Base-by-base conservation (phyloP, 2,888 invertebrate species). In the Andrena camellia region DNA sequence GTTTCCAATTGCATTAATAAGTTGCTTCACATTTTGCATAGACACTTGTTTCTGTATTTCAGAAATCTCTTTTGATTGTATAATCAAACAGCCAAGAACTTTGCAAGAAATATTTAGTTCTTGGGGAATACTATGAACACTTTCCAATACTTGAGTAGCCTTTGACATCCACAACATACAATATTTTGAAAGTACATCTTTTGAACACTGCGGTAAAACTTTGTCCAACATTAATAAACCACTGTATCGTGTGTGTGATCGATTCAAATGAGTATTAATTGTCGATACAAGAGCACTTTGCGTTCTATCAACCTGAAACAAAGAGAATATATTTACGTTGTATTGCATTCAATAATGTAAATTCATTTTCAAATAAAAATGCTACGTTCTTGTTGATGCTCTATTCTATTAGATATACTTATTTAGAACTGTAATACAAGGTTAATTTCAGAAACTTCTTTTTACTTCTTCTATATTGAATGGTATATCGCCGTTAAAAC, bases 21-120 rank as follows among this genome's bases (percentile, higher is more conserved):
- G 69, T 17, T 92, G 92, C 68, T 94, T 94, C 0, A 93, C 86
- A 66, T 86, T 88, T 76, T 93, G 92, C 88, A 90, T 90, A 0
- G 93, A 93, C 50, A 94, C 77, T 57, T 90, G 90, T 79, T 94
- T 94, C 2, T 92, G 92, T 33, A 93, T 62, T 62, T 94, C 94
- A 0, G 91, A 83, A 31, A 93, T 83, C 17, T 90, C 86, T 73
- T 92, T 93, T 17, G 90, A 90, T 5, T 57, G 64, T 26, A 83
- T 78, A 17, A 93, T 72, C 60, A 94, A 70, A 26, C 35, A 70
- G 26, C 90, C 89, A 13, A 92, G 77, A 52, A 91, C 82, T 84
- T 89, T 88, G 59, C 91, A 92, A 5, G 91, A 88, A 17, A 89
- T 26, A 5, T 85, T 86, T 6, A 92, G 33, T 13, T 93, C 90